These are phyloP conservation scores for Aurelia aurita complex sp. Pacific DNA, from an alignment of 30 jellyfish, hydroid and myxozoan genomes.

Conservation along the genomic window DNA sequence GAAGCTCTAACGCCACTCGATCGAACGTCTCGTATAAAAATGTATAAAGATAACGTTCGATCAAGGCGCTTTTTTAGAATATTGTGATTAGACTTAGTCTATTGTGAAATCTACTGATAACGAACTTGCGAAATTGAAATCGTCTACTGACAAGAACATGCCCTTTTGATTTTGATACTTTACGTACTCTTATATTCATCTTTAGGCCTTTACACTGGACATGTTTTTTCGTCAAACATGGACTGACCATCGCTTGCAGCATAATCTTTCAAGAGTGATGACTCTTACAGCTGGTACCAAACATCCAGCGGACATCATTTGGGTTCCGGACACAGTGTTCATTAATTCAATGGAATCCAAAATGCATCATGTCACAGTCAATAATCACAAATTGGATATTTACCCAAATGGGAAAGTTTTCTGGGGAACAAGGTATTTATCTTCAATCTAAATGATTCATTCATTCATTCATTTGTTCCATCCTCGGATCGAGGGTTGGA, in stretches of 20 bases:
- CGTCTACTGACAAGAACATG: no score
- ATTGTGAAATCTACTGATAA: no score
- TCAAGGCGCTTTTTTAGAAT: no score
- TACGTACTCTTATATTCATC: background rate
- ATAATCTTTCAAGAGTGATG: slow-evolving; percentile 48
- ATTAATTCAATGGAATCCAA: slow-evolving; percentile 61
- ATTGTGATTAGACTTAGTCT: no score
- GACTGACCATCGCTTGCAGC: slow-evolving; percentile 65
- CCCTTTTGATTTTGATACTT: no score
- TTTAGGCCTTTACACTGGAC: slow-evolving; percentile 69
- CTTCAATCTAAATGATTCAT: background rate
- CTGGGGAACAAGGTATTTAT: slow-evolving; percentile 80
- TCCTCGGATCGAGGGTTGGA: no score
- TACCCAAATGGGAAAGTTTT: slow-evolving; percentile 59
- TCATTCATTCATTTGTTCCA: no score
- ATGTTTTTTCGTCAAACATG: slow-evolving; percentile 83
- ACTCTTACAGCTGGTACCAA: slow-evolving; percentile 74
- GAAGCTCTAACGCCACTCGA: no score
- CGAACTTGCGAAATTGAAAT: no score
- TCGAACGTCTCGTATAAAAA: no score
- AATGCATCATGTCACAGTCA: slow-evolving; percentile 70
- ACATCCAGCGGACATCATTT: slow-evolving; percentile 80
- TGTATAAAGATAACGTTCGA: no score
- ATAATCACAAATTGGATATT: slow-evolving; percentile 68
- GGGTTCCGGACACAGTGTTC: slow-evolving; percentile 87